Evolutionary conservation across 2,113 vertebrate species (phyloP).

Genomic region (Coregonus clupeaformis): DNA sequence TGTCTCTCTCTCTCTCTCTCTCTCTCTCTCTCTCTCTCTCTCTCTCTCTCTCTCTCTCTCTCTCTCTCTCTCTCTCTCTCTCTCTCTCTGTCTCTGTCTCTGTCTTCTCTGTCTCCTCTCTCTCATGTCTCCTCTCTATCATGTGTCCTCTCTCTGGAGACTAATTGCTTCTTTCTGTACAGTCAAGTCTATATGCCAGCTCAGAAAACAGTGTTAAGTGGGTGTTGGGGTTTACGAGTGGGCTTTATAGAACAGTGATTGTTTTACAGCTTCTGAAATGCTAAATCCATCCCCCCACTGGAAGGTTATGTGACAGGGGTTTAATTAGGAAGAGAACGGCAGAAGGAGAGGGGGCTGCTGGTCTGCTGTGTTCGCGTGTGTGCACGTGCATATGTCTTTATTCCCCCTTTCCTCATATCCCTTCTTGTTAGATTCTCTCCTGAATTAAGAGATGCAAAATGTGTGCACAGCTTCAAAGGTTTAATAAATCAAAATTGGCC

Average conservation of each 20-base stretch:
- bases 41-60: neutral
- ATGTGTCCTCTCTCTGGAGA: neutral
- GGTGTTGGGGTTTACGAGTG: conserved; percentile 36
- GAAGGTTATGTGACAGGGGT: conserved; percentile 8
- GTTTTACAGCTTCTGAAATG: conserved; percentile 27
- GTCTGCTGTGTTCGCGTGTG: neutral
- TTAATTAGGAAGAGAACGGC: neutral
- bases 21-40: neutral
- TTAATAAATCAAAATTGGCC: neutral
- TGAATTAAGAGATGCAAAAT: neutral
- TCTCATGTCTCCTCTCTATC: neutral
- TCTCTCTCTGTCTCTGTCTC: too few species aligned
- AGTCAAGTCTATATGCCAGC: conserved; percentile 27
- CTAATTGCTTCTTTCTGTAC: conserved; percentile 12
- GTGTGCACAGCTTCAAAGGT: neutral
- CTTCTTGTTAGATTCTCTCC: neutral
- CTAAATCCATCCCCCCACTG: conserved; percentile 16
- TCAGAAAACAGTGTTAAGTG: conserved; percentile 20
- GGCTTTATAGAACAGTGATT: conserved; percentile 15
- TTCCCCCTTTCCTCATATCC: neutral
- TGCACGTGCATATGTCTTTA: neutral
- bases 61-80: neutral
- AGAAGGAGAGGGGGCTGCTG: neutral
- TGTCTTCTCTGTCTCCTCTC: neutral
- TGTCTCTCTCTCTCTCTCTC: too few species aligned